Evolutionary conservation across 1,140 invertebrate genomes (phyloP), one percentile per base, ranked within the genome.

Genomic region (Neodiprion lecontei): DNA sequence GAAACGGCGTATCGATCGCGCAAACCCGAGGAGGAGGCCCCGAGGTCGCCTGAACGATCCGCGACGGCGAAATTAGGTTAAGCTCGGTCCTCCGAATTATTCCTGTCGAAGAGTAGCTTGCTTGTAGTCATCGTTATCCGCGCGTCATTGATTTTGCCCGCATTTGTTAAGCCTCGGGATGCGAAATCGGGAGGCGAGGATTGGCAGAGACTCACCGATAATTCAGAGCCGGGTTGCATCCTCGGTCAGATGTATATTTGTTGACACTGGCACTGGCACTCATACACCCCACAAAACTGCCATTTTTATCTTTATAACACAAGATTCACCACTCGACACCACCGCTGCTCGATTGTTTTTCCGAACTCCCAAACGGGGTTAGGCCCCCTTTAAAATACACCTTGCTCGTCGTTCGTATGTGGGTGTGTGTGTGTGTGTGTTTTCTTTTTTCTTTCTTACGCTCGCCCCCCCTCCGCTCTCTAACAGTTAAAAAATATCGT

Each of bases 61-160:
- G 28, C 28, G 28, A 61, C 28, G 61, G 67, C 53, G 67, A 66
- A 81, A 81, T 80, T 79, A 79, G 79, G 80, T 80, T 81, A 79
- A 80, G 72, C 23, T 49, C 8, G 5, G 1, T 50, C 14, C 49
- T 9, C 12, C 21, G 48, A 73, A 67, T 48, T 12, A 67, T 61
- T 14, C 11, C 11, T 4, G n/a, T 17, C n/a, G 53, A 7, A 61
- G 53, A 9, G 9, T 11, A 23, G 47, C 47, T 10, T 12, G 3
- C 28, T 48, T 11, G 69, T 48, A 14, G 23, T 73, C 61, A 71
- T 75, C 12, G 66, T 78, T 77, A 72, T 75, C 28, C 28, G 50
- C 65, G 72, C 17, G 12, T 66, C 66, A 68, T 53, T 8, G 53
- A 61, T 61, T 61, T 8, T 61, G 53, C 9, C 53, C 11, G 53